Base-by-base conservation (phyloP, 2,113 vertebrate species). In the Planiliza haematocheilus region DNA sequence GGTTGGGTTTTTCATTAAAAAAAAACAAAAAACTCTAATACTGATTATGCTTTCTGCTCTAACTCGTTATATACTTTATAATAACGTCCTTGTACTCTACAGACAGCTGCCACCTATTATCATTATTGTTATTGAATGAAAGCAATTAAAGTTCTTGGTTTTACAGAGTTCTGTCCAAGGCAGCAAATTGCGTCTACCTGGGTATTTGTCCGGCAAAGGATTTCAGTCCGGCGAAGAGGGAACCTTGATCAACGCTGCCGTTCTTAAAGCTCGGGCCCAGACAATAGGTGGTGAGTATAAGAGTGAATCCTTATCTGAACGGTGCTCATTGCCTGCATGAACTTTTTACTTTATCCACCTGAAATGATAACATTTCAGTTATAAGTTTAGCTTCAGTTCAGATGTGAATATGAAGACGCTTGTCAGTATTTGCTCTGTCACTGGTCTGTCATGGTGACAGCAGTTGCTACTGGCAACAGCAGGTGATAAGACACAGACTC, bases 161-260 rank as follows among this genome's bases (percentile, higher is more conserved):
- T 61, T 50, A 12, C 83, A 99, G 98, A 93, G 91, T 69, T 97
- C 96, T 6, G 94, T 99, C 79, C 96, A 97, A 87, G 97, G 97
- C 86, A 99, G 96, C 89, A 99, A 97, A 86, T 93, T 99, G 36
- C 95, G 96, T 61, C 93, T 98, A 72, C 98, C 98, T 18, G 98
- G 98, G 7, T 99, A 98, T 70, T 88, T 99, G 7, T 99, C 98
- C 24, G 98, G 98, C 42, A 99, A 99, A 87, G 94, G 96, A 21
- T 99, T 99, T 84, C 97, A 99, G 84, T 97, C 95, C 1, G 92
- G 92, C 74, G 98, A 98, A 7, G 97, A 98, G 85, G 95, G 95
- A 1, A 94, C 94, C 49, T 84, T 98, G 83, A 95, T 98, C 77
- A 96, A 94, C 7, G 93, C 95, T 11, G 97, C 97, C 60, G 96